Conservation (phyloP, 2,113 vertebrate genomes). For the Cephalopterus ornatus region DNA sequence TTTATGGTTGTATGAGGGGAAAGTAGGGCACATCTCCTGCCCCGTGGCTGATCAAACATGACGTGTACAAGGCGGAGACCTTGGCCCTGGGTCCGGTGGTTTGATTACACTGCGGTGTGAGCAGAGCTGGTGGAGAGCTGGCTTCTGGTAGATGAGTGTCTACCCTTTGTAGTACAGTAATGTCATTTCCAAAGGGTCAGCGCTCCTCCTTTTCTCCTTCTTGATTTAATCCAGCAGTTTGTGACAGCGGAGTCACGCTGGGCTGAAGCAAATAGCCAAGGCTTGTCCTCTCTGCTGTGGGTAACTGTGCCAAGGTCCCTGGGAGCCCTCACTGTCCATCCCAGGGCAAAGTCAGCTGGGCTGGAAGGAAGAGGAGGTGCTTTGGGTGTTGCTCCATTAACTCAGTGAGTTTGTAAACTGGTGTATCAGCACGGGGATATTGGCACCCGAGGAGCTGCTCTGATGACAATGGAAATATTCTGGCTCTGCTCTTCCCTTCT, state of each 20-base stretch:
- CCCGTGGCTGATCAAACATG: background rate
- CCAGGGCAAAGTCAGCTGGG: background rate
- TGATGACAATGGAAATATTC: background rate
- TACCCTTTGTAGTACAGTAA: background rate
- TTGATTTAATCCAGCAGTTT: background rate
- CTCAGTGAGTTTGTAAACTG: background rate
- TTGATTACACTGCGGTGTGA: background rate
- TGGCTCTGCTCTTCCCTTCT: background rate
- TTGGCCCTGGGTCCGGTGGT: background rate
- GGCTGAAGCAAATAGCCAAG: background rate
- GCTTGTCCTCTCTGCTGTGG: background rate
- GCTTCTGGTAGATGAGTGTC: background rate
- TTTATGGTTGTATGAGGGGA: background rate
- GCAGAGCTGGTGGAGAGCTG: background rate
- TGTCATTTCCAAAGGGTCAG: background rate
- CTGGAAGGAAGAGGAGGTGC: background rate
- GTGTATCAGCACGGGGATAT: fast-evolving
- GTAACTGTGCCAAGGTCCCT: background rate
- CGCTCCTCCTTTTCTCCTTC: background rate
- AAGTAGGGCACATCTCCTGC: background rate
- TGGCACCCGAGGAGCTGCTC: background rate
- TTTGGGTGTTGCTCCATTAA: background rate
- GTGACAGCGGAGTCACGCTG: background rate
- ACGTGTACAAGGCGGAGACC: background rate
- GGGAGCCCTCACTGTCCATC: background rate